These are phyloP conservation scores for Coturnix japonica DNA, from an alignment of 2,113 vertebrate genomes.

Conservation along the genomic window DNA sequence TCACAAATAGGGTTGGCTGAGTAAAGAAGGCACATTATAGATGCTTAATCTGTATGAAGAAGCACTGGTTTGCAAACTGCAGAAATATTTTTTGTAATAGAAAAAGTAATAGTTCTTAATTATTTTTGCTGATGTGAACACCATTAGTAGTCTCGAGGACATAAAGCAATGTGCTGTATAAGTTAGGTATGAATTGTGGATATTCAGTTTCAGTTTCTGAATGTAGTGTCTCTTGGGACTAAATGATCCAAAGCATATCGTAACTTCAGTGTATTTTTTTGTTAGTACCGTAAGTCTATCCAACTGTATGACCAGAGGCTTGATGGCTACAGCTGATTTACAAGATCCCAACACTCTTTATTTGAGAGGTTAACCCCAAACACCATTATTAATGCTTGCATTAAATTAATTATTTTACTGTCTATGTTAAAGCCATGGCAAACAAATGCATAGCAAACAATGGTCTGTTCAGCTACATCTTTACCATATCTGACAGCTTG, in stretches of 20 bases:
- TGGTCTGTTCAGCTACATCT: not conserved
- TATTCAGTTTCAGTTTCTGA: conserved; percentile 31
- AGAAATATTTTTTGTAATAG: not conserved
- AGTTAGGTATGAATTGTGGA: not conserved
- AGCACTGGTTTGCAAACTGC: not conserved
- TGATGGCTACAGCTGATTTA: not conserved
- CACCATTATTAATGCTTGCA: not conserved
- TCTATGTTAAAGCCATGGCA: not conserved
- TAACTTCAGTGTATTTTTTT: not conserved
- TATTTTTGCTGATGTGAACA: not conserved
- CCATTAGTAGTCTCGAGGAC: not conserved
- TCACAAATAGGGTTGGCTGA: not conserved
- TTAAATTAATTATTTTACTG: too few species aligned
- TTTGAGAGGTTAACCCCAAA: not conserved
- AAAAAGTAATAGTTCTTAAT: not conserved
- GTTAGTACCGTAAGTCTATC: not conserved
- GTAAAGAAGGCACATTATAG: not conserved
- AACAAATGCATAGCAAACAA: not conserved
- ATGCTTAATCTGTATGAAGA: not conserved
- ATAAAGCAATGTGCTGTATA: not conserved
- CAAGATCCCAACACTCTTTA: not conserved
- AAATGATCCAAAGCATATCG: not conserved
- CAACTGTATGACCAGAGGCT: not conserved
- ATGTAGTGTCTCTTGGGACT: not conserved
- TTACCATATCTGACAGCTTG: not conserved